Evolutionary conservation across 2,888 invertebrate species (phyloP), one percentile per base, ranked within the genome.

Genomic region (Prosopocoilus inquinatus): DNA sequence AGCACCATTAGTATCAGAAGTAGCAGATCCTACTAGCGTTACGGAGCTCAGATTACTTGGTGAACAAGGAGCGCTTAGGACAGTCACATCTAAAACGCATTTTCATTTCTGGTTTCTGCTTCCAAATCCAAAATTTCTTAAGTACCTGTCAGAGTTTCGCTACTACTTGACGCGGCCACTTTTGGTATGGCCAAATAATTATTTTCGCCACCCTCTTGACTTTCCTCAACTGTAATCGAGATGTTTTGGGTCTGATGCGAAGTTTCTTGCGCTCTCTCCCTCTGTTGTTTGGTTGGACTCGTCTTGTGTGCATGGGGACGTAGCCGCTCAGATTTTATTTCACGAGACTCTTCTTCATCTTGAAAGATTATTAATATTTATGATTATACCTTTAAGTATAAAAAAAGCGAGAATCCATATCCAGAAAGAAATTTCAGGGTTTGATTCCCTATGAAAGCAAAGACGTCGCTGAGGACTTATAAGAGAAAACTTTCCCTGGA

Each of bases 31-130:
- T 0, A 90, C 84, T 45, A 90, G 70, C 1, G 90, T 90, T 0
- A 86, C 85, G 8, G 88, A 87, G 67, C 89, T 89, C 11, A 88
- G 75, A 53, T 87, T 89, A 41, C 89, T 87, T 0, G 89, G 89
- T 0, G 90, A 89, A 2, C 83, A 86, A 16, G 88, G 88, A 0
- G 82, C 82, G 66, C 83, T 84, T 16, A 80, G 61, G 15, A 78
- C 75, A 7, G 78, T 80, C 35, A 73, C 70, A 62, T 79, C 80
- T 81, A 57, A 20, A 62, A 58, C 20, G 3, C 20, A 28, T 28
- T 28, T 28, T 28, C 20, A 28, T 7, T 28, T 28, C 20, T 28
- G 20, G 20, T 28, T 28, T 28, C 20, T 4, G 7, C 34, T 35
- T 46, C 15, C 5, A 9, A 16, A 50, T 39, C 12, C 20, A 36